Percentiles rank a stretch among this genome's conserved stretches.
These are phyloP conservation scores for Synergus japonicus DNA, from an alignment of 2,888 invertebrate species.

Conservation along the genomic window DNA sequence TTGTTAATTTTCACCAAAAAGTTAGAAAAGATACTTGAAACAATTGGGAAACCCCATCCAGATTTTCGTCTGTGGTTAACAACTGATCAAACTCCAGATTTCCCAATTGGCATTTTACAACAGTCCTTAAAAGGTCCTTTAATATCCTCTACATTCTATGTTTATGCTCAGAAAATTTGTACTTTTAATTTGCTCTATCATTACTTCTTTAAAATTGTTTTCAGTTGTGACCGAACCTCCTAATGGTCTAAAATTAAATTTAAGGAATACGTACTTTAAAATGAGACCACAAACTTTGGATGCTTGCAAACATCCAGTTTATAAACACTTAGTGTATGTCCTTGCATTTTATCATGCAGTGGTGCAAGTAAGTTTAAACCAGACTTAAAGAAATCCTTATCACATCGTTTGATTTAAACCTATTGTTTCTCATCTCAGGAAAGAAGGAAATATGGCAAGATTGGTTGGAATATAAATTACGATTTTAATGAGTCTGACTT, in stretches of 20 bases:
- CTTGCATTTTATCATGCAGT: constrained; percentile 96
- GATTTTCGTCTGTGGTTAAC: constrained; percentile 96
- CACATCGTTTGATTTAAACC: not conserved
- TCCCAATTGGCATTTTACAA: constrained; percentile 94
- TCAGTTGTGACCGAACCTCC: constrained; percentile 95
- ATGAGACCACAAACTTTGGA: constrained; percentile 87
- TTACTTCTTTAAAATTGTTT: constrained; percentile 12
- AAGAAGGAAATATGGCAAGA: constrained; percentile 94
- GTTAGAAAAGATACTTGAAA: constrained; percentile 90
- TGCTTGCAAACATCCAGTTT: constrained; percentile 86
- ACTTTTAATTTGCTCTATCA: constrained; percentile 1
- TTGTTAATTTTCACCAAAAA: constrained; percentile 87
- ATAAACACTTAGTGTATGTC: constrained; percentile 90
- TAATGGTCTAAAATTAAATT: constrained; percentile 92
- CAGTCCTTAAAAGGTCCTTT: constrained; percentile 86
- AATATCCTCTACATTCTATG: not conserved
- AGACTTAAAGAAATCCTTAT: constrained; percentile 25
- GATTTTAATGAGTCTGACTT: constrained; percentile 97
- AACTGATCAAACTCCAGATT: constrained; percentile 91
- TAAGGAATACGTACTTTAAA: constrained; percentile 93
- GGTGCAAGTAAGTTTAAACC: constrained; percentile 82
- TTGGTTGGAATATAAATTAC: constrained; percentile 96
- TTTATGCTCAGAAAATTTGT: not conserved
- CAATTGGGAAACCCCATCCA: constrained; percentile 89
- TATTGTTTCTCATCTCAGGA: constrained; percentile 80